phyloP scores from a whole-genome alignment of 37 sponge, comb jelly and placozoan species.

The Agelas oroides region DNA sequence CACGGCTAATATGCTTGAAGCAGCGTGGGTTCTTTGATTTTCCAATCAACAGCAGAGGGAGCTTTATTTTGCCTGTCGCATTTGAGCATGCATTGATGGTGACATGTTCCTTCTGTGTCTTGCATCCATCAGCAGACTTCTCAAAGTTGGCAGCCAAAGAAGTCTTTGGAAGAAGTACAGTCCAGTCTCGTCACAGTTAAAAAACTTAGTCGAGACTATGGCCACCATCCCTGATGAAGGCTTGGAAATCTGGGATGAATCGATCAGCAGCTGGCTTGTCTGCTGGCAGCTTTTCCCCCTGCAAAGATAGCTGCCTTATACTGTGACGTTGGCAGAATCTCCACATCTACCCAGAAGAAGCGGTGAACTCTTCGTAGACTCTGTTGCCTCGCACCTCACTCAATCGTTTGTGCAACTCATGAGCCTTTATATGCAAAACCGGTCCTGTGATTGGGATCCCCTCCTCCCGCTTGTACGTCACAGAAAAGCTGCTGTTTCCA shows the following conservation, averaged over 20 bases:
- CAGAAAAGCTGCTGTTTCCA: conserved; percentile 28
- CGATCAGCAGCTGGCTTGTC: no score
- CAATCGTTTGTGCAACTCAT: background rate
- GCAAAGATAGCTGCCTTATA: no score
- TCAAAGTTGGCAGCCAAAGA: conserved; percentile 46
- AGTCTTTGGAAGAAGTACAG: conserved; percentile 68
- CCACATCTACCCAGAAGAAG: conserved; percentile 29
- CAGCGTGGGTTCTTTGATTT: conserved; percentile 67
- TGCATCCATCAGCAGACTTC: conserved; percentile 47
- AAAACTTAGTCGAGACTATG: conserved; percentile 50
- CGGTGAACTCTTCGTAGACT: conserved; percentile 4
- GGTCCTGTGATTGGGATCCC: conserved; percentile 47
- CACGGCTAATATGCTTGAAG: conserved; percentile 41
- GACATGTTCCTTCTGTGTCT: conserved; percentile 32
- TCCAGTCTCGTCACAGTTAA: conserved; percentile 89
- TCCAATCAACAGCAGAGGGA: conserved; percentile 56
- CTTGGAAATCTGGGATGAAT: conserved; percentile 41
- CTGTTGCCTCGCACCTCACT: background rate
- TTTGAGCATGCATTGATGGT: conserved; percentile 41
- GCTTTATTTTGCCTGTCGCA: conserved; percentile 8
- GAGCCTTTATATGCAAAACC: conserved; percentile 28
- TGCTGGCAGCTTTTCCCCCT: no score
- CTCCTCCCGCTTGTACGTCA: conserved; percentile 47
- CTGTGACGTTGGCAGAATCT: conserved; percentile 48
- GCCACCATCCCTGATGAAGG: conserved; percentile 31